phyloP scores from a whole-genome alignment of 2,888 invertebrate genomes.

The Stenolophus ochropezus region DNA sequence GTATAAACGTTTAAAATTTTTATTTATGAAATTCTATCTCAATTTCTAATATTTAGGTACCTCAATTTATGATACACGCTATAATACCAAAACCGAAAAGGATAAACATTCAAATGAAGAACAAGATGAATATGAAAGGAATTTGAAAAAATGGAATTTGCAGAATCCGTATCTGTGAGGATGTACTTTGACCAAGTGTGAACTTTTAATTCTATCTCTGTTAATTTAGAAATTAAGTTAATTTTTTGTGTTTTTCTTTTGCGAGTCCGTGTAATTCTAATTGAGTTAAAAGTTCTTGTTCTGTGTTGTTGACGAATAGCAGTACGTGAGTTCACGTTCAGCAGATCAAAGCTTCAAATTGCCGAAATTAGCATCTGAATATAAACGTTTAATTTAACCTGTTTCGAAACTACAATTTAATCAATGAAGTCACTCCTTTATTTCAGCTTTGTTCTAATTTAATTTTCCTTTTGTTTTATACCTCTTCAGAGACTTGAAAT shows the following conservation, averaged over 20 bases:
- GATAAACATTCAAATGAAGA: too few relatives aligned
- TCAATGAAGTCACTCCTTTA: conserved; percentile 7
- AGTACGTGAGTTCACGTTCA: background rate
- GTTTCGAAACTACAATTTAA: conserved; percentile 3
- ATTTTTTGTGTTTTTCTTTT: background rate
- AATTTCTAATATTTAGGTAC: too few relatives aligned
- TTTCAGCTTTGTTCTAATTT: background rate
- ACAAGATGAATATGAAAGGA: too few relatives aligned
- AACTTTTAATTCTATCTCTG: background rate
- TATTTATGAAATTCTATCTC: too few relatives aligned
- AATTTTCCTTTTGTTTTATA: background rate
- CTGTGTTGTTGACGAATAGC: background rate
- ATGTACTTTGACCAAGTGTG: too few relatives aligned
- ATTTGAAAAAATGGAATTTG: too few relatives aligned
- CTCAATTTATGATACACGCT: too few relatives aligned
- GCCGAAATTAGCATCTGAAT: conserved; percentile 1
- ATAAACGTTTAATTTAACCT: conserved; percentile 1
- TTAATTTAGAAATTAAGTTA: background rate
- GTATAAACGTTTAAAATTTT: too few relatives aligned
- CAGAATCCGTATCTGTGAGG: too few relatives aligned
- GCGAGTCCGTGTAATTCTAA: background rate
- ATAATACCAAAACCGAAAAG: too few relatives aligned
- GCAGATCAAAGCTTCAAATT: conserved; percentile 13
- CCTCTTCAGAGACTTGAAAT: background rate
- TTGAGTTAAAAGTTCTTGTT: background rate